Conservation (phyloP, 1,140 invertebrate species). For the Musca vetustissima region DNA sequence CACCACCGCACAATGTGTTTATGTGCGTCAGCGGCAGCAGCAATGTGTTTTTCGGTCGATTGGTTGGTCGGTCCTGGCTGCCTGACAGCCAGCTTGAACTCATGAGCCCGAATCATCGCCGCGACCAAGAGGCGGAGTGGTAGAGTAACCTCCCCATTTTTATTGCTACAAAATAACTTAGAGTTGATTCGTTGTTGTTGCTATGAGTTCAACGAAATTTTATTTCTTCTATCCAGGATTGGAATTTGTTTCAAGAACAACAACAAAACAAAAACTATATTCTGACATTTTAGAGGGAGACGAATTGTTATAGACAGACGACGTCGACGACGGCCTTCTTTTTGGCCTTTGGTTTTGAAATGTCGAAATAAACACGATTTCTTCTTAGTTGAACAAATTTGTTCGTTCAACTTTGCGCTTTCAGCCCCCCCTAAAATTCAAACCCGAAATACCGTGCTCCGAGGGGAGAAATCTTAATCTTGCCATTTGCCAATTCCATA, state of each 20-base stretch:
- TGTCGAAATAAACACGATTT: too few species aligned
- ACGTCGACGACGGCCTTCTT: neutral
- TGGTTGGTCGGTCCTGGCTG: neutral
- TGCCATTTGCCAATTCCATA: too few species aligned
- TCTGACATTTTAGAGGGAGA: neutral
- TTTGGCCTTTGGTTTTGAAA: too few species aligned
- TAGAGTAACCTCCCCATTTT: conserved; percentile 15
- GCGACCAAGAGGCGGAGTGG: neutral
- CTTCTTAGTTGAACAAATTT: too few species aligned
- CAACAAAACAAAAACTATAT: neutral
- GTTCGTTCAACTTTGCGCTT: too few species aligned
- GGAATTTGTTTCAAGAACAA: conserved; percentile 1
- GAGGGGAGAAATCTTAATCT: too few species aligned
- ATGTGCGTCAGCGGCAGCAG: neutral
- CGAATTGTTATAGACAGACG: conserved; percentile 1
- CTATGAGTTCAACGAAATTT: neutral
- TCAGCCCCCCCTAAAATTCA: too few species aligned
- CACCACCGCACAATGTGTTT: conserved; percentile 11
- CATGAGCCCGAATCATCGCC: neutral
- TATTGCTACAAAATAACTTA: neutral
- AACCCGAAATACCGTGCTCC: too few species aligned
- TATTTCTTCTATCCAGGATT: conserved; percentile 21
- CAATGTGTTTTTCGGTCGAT: neutral
- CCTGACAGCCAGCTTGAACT: too few species aligned
- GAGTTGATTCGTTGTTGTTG: neutral